A percentile compares a stretch with the other conserved stretches of the same genome.
Evolutionary conservation across 2,113 vertebrate genomes (phyloP).

Genomic region (Limanda limanda): DNA sequence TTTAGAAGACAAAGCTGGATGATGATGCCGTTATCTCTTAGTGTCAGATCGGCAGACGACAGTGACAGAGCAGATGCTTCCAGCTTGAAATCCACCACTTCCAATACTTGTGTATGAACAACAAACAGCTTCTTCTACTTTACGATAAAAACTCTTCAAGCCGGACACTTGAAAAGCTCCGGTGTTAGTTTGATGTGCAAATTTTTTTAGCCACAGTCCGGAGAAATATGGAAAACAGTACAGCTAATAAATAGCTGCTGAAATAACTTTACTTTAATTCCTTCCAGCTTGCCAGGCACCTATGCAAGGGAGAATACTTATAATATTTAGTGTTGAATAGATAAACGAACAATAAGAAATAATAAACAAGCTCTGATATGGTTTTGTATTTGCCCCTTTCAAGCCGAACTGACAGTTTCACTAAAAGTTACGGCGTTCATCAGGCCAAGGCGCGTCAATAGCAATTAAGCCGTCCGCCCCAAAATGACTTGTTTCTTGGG

Average conservation of each 20-base stretch:
- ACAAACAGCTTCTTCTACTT: constrained; percentile 11
- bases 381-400: constrained; percentile 23
- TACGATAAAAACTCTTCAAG: not conserved
- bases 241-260: constrained; percentile 22
- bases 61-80: not conserved
- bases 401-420: constrained; percentile 31
- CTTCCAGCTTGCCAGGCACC: not conserved
- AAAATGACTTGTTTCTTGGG: constrained; percentile 46
- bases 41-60: constrained; percentile 16
- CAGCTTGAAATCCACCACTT: not conserved
- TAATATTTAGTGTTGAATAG: constrained; percentile 11
- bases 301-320: constrained; percentile 7
- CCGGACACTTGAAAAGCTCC: constrained; percentile 5
- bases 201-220: constrained; percentile 25
- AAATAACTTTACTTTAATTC: constrained; percentile 10
- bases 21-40: constrained; percentile 27
- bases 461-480: constrained; percentile 57
- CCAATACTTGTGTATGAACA: constrained; percentile 9
- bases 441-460: constrained; percentile 49
- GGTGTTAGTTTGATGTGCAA: constrained; percentile 8
- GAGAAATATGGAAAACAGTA: constrained; percentile 4
- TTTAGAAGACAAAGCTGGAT: constrained; percentile 24
- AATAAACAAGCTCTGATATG: not conserved
- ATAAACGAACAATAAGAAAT: constrained; percentile 28
- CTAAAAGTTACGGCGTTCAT: constrained; percentile 42